Evolutionary conservation across 2,797 vertebrate genomes (phyloP).

Genomic region (Tapirus indicus): DNA sequence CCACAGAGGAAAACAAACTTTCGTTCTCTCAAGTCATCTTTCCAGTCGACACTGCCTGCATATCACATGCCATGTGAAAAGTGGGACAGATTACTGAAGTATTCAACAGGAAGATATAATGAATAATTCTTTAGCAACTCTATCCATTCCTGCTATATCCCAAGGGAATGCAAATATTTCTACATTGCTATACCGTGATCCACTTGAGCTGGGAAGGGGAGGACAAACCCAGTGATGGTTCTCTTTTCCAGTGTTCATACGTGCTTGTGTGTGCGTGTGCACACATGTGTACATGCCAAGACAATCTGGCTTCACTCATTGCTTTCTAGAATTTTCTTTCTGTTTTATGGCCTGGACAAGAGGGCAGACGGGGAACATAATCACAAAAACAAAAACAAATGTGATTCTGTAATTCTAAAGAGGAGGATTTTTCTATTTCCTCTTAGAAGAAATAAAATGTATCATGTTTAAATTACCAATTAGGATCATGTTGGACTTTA

Average conservation of each 20-base stretch:
- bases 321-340: constrained; percentile 11
- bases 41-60: neutral
- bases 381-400: constrained; percentile 25
- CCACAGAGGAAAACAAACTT: constrained; percentile 44
- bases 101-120: neutral
- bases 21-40: constrained; percentile 10
- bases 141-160: neutral
- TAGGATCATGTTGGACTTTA: neutral
- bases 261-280: neutral
- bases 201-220: neutral
- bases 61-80: neutral
- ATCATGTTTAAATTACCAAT: constrained; percentile 27
- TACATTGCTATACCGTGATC: neutral
- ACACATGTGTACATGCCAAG: neutral
- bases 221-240: neutral
- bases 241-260: neutral
- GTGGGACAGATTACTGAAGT: neutral
- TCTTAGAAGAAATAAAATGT: constrained; percentile 33
- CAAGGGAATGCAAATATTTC: neutral
- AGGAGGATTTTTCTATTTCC: neutral
- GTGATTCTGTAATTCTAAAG: constrained; percentile 14
- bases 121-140: neutral
- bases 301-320: neutral
- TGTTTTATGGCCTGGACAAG: neutral
- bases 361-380: neutral